Conservation (phyloP, 2,113 vertebrate species). For the Aythya baeri region DNA sequence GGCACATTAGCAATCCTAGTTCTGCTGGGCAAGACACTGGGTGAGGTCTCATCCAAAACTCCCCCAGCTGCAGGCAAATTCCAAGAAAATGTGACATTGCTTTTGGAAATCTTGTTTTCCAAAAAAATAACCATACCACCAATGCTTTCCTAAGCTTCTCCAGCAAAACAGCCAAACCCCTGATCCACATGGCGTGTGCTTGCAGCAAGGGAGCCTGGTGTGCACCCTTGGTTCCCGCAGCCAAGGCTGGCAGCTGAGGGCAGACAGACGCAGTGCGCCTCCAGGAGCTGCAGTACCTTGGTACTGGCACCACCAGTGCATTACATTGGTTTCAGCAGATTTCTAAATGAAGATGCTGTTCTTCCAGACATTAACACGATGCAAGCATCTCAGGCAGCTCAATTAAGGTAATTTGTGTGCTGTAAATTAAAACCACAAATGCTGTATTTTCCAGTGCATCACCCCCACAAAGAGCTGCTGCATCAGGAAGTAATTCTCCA, state of each 20-base stretch:
- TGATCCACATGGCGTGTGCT: rapidly evolving
- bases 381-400: neutral
- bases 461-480: neutral
- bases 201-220: neutral
- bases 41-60: neutral
- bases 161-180: neutral
- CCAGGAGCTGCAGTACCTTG: rapidly evolving
- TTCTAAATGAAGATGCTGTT: neutral
- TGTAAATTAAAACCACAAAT: neutral
- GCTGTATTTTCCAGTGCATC: neutral
- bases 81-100: neutral
- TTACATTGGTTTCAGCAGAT: neutral
- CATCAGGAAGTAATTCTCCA: neutral
- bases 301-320: rapidly evolving
- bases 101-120: rapidly evolving
- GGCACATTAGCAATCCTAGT: rapidly evolving
- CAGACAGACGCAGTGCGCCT: rapidly evolving
- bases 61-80: neutral
- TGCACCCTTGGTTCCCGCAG: neutral
- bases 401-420: neutral
- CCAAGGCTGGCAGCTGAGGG: neutral
- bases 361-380: neutral
- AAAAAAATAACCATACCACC: neutral
- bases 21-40: neutral
- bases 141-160: neutral